Evolutionary conservation across 2,113 vertebrate genomes (phyloP).

Genomic region (Leptocoma aspasia): DNA sequence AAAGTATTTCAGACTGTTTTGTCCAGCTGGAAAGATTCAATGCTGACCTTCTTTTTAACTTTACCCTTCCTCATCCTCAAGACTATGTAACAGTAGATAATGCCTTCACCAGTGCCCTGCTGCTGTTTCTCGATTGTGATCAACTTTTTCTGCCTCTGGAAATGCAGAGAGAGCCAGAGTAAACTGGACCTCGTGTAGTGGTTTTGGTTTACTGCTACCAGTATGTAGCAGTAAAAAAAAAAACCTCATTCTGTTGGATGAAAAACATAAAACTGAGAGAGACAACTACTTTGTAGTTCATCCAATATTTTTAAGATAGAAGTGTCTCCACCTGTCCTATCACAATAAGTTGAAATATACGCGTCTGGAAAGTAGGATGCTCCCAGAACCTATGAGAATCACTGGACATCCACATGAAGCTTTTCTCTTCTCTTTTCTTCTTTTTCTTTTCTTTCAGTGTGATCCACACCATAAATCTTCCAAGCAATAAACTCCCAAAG

Average conservation of each 20-base stretch:
- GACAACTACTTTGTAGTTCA: background rate
- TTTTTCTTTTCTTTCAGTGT: background rate
- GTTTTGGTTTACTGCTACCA: no score
- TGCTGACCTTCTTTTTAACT: background rate
- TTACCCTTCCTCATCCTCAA: background rate
- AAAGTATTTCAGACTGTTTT: background rate
- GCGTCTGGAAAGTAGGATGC: background rate
- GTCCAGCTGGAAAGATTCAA: background rate
- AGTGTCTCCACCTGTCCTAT: background rate
- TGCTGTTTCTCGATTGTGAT: background rate
- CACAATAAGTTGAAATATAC: background rate
- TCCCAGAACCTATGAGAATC: background rate
- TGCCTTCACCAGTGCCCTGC: background rate
- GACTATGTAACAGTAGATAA: background rate
- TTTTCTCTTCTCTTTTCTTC: background rate
- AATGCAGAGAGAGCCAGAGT: background rate
- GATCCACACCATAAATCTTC: background rate
- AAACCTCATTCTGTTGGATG: fast-evolving
- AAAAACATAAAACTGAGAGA: background rate
- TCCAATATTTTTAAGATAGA: background rate
- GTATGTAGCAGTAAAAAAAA: background rate
- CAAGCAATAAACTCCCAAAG: background rate
- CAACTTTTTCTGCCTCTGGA: background rate
- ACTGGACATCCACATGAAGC: background rate
- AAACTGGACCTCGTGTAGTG: background rate